These are phyloP conservation scores for Urophycis tenuis DNA, from an alignment of 2,797 vertebrate genomes.

Conservation along the genomic window DNA sequence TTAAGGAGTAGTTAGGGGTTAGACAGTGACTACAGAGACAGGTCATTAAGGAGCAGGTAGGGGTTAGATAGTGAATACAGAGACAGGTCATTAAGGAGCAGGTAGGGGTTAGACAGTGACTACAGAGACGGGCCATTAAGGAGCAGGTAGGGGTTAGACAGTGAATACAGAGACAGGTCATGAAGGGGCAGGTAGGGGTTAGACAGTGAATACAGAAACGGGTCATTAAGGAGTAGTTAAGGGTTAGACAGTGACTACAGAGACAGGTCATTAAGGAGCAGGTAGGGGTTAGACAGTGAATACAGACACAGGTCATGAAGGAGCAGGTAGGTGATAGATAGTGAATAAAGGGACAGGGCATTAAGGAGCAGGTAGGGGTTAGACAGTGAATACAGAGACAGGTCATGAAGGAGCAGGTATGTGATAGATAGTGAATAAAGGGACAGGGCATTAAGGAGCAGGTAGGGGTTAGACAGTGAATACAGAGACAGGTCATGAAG, in stretches of 20 bases:
- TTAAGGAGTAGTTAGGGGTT: neutral
- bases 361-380: constrained; percentile 2
- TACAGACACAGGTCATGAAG: neutral
- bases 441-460: neutral
- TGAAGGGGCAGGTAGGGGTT: neutral
- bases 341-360: neutral
- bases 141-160: constrained; percentile 1
- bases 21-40: neutral
- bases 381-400: constrained; percentile 1
- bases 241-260: neutral
- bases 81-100: too few relatives aligned
- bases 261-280: constrained; percentile 1
- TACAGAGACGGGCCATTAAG: neutral
- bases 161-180: neutral
- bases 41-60: neutral
- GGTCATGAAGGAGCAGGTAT: neutral
- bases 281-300: neutral
- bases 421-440: neutral
- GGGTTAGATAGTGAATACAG: neutral
- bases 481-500: neutral
- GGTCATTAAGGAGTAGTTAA: neutral
- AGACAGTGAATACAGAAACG: neutral
- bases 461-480: neutral
- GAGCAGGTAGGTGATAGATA: too few relatives aligned
- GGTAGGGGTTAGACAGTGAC: constrained; percentile 2